Base-by-base conservation (phyloP, 2,113 vertebrate genomes). In the Dissostichus mawsoni region DNA sequence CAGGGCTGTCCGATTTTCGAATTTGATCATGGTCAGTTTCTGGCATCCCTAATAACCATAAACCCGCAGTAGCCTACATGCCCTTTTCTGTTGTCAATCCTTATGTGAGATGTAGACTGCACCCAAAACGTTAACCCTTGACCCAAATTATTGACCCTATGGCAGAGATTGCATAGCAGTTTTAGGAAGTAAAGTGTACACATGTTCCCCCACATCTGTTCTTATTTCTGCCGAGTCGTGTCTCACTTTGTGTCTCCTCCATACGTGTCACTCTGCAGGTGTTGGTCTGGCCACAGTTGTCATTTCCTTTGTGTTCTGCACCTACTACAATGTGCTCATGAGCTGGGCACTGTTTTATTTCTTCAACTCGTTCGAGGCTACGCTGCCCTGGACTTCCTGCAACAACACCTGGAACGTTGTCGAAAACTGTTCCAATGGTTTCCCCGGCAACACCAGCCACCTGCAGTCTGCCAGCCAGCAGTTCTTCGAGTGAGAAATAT, bases 301-400 rank as follows among this genome's bases (percentile, higher is more conserved):
- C 48, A 94, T 96, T 62, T 93, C 93, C 72, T 94, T 90, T n/a
- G 74, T 96, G 58, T 92, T 92, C 29, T 92, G 85, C 78, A 95
- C 94, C 2, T 96, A 94, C 92, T 93, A 94, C 92, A 96, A 94
- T 64, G 93, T 95, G 66, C 83, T 95, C 73, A 91, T 96, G 55
- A 87, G 88, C 85, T 96, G 95, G 95, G 81, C 93, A 8, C 84
- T 96, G 45, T 95, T 84, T 78, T 96, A 95, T 87, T 78, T 96
- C 17, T 90, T 95, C 82, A 89, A 92, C 83, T 94, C 95, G 1
- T 95, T 96, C 1, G 84, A 67, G 57, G 61, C 80, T 2, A 58
- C 83, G 0, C 88, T 94, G 7, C 95, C 94, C 2, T 96, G 95
- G 95, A 89, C 41, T 11, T 92, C 91, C 58, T 96, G 95, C 81